A percentile compares a stretch with the other conserved stretches of the same genome.
These are phyloP conservation scores for Mobula hypostoma DNA, from an alignment of 2,113 vertebrate genomes.

Conservation along the genomic window DNA sequence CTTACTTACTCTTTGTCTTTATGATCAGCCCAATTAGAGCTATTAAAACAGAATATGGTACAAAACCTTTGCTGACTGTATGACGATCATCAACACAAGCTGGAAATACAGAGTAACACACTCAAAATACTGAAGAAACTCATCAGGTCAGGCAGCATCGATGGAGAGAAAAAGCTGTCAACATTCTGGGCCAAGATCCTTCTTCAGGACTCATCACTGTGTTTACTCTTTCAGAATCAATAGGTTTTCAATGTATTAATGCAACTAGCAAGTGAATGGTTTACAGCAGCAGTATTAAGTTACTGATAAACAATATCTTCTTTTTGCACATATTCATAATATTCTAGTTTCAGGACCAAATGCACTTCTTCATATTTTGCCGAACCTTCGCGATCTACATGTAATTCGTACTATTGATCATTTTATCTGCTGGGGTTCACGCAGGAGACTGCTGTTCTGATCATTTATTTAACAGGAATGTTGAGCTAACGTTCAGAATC, in stretches of 20 bases:
- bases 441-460: neutral
- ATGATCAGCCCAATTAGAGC: neutral
- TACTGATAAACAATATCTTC: neutral
- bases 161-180: no score
- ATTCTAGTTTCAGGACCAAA: neutral
- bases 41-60: neutral
- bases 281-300: neutral
- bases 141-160: no score
- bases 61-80: neutral
- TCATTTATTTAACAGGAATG: neutral
- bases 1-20: neutral
- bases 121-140: no score
- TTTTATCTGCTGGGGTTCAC: neutral
- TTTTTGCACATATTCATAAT: neutral
- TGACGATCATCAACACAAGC: neutral
- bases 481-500: neutral
- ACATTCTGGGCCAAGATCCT: no score
- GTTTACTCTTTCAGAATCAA: neutral
- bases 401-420: neutral
- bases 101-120: no score
- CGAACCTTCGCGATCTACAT: neutral
- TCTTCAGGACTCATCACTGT: neutral
- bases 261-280: neutral
- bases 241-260: neutral
- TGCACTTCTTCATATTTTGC: neutral